Conservation (phyloP, 2,797 vertebrate species). For the Antrozous pallidus region DNA sequence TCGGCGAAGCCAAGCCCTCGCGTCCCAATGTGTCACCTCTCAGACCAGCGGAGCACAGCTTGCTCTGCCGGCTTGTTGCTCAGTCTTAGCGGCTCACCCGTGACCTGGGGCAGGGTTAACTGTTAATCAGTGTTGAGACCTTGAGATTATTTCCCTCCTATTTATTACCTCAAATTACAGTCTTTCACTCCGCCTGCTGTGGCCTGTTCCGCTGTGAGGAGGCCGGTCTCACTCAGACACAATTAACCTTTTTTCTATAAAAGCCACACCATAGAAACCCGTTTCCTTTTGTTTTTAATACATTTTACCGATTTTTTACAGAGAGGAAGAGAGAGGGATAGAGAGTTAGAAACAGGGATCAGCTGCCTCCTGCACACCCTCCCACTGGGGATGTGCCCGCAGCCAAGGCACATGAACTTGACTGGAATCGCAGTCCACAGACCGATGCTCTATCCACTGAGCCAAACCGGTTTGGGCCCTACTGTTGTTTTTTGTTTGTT, state of each 20-base stretch:
- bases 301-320: too few species aligned
- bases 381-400: too few species aligned
- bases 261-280: background rate
- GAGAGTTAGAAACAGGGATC: too few species aligned
- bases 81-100: background rate
- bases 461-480: too few species aligned
- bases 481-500: too few species aligned
- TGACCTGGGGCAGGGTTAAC: background rate
- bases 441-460: too few species aligned
- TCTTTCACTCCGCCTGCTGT: background rate
- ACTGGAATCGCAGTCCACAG: too few species aligned
- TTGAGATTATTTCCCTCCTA: background rate
- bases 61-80: background rate
- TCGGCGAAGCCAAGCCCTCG: background rate
- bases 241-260: background rate
- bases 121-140: background rate
- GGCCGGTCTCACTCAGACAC: background rate
- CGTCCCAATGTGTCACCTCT: background rate
- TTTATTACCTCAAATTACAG: background rate
- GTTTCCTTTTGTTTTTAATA: background rate
- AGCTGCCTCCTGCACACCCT: too few species aligned
- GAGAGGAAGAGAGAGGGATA: too few species aligned
- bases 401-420: too few species aligned
- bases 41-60: background rate
- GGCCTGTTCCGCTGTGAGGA: background rate